These are phyloP conservation scores for Valencia hispanica DNA, from an alignment of 2,797 vertebrate species.

Conservation along the genomic window DNA sequence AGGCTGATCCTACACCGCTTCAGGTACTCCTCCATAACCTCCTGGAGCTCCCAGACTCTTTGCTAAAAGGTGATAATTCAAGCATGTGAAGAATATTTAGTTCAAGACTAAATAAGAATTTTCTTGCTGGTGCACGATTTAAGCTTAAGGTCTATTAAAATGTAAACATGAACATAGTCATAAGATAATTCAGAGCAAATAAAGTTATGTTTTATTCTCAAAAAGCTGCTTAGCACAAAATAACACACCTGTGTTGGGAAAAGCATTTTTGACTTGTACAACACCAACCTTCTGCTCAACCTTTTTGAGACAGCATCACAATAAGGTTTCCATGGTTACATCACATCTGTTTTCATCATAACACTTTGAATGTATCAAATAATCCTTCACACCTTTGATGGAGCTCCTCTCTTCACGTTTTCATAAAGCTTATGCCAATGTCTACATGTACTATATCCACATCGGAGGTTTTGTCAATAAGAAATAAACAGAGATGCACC, in stretches of 20 bases:
- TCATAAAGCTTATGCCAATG: not conserved
- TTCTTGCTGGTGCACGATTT: not conserved
- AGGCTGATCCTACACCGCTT: slow-evolving; percentile 75
- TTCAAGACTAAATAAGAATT: not conserved
- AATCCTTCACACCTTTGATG: not conserved
- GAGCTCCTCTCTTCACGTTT: not conserved
- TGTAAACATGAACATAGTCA: not conserved
- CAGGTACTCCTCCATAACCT: slow-evolving; percentile 79
- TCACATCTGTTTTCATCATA: too few relatives aligned
- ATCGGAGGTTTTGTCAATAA: not conserved
- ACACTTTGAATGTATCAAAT: not conserved
- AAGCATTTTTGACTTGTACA: not conserved
- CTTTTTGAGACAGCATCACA: not conserved
- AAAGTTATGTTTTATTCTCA: not conserved
- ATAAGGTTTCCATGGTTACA: not conserved
- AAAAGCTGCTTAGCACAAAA: not conserved
- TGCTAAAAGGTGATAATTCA: slow-evolving; percentile 28
- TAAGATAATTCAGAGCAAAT: not conserved
- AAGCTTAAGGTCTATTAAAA: too few relatives aligned
- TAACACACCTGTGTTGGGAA: too few relatives aligned
- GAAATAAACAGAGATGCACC: not conserved
- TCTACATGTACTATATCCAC: not conserved
- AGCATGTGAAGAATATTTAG: not conserved
- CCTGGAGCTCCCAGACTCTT: slow-evolving; percentile 71
- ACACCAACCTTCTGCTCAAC: not conserved